Conservation (phyloP, 1,140 invertebrate species). For the Drosophila paulistorum region DNA sequence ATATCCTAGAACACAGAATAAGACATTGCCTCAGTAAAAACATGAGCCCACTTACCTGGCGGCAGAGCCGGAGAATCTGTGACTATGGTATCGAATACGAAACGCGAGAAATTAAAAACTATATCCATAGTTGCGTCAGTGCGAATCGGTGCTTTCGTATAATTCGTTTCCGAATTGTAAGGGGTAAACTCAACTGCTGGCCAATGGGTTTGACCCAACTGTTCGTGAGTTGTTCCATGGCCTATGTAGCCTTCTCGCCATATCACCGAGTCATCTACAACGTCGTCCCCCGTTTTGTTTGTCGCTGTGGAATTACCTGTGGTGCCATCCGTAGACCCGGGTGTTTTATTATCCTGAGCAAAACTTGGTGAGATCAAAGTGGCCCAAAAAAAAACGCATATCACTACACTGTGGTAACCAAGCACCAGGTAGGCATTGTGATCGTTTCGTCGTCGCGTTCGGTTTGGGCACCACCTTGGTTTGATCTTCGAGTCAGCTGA, state of each 20-base stretch:
- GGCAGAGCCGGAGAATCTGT: conserved; percentile 32
- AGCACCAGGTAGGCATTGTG: conserved; percentile 51
- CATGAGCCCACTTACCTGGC: conserved; percentile 31
- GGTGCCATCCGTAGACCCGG: too few relatives aligned
- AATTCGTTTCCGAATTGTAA: conserved; percentile 26
- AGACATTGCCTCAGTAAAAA: neutral
- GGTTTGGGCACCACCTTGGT: neutral
- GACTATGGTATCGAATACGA: conserved; percentile 37
- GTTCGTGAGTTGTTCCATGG: conserved; percentile 56
- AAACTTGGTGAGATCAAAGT: conserved; percentile 45
- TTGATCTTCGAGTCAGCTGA: neutral
- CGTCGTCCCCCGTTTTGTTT: neutral
- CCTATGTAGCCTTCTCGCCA: conserved; percentile 34
- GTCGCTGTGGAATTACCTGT: too few relatives aligned
- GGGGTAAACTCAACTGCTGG: conserved; percentile 33
- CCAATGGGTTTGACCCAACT: conserved; percentile 53
- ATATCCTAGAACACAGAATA: conserved; percentile 52
- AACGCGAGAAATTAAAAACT: conserved; percentile 54
- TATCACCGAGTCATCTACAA: neutral
- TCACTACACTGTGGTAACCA: conserved; percentile 50
- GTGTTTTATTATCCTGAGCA: neutral
- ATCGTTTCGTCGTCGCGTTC: neutral
- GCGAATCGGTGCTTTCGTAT: neutral
- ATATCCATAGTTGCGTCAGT: conserved; percentile 22
- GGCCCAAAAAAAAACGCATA: conserved; percentile 52